A percentile compares a stretch with the other conserved stretches of the same genome.
Evolutionary conservation across 2,888 invertebrate genomes (phyloP).

Genomic region (Philereme transversata): DNA sequence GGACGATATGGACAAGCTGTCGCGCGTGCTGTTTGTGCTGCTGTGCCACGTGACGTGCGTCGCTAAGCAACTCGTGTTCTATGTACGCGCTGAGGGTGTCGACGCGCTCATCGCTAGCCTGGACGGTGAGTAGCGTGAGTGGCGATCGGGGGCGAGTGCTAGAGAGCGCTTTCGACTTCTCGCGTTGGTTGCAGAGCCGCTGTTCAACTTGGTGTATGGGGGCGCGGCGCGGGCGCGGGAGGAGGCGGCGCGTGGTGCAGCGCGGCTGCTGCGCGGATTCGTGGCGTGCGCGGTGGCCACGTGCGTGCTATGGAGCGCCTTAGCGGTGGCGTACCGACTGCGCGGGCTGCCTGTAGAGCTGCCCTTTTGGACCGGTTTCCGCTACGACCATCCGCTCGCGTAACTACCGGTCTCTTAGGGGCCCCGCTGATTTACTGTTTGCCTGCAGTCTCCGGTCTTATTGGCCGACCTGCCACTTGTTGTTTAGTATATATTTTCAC

Average conservation of each 20-base stretch:
- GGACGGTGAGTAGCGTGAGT: slow-evolving; percentile 30
- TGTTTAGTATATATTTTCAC: too few species aligned
- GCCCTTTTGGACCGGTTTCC: slow-evolving; percentile 44
- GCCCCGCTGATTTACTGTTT: too few species aligned
- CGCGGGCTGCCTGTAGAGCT: slow-evolving; percentile 48
- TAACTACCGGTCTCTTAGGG: neutral
- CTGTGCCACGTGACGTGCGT: slow-evolving; percentile 68
- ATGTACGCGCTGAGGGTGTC: slow-evolving; percentile 37
- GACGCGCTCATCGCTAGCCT: slow-evolving; percentile 36
- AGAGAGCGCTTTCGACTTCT: neutral
- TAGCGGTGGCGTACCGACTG: slow-evolving; percentile 47
- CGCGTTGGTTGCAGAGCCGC: slow-evolving; percentile 37
- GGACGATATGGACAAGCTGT: slow-evolving; percentile 60
- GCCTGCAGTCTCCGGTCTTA: too few species aligned
- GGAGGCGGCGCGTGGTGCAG: slow-evolving; percentile 33
- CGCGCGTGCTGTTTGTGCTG: slow-evolving; percentile 67
- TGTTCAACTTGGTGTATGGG: slow-evolving; percentile 33
- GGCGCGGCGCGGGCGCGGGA: slow-evolving; percentile 12
- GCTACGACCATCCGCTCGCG: slow-evolving; percentile 32
- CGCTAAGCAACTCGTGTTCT: slow-evolving; percentile 63
- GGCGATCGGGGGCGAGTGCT: neutral
- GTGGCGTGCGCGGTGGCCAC: slow-evolving; percentile 57
- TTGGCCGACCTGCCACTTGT: too few species aligned
- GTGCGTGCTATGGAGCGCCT: slow-evolving; percentile 58
- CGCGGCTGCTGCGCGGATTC: slow-evolving; percentile 40